Evolutionary conservation across 2,888 invertebrate genomes (phyloP).

Genomic region (Polydrusus cervinus): DNA sequence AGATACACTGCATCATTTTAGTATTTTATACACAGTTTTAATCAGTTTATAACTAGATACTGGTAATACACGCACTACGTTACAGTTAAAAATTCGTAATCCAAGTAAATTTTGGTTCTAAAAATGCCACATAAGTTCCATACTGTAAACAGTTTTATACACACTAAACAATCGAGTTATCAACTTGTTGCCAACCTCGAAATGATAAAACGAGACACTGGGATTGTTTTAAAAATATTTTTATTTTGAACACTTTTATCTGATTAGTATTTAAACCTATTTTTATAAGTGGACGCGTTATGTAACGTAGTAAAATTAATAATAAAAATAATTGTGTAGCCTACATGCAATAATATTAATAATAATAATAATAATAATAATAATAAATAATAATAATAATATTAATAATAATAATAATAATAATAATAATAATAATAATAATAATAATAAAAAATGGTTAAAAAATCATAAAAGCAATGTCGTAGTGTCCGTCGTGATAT

Average conservation of each 20-base stretch:
- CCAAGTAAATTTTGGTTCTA: background rate
- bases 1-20: background rate
- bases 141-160: background rate
- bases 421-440: no score
- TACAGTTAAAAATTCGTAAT: background rate
- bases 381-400: no score
- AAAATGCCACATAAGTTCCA: background rate
- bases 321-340: background rate
- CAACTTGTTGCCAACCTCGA: conserved; percentile 16
- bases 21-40: background rate
- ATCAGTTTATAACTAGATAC: background rate
- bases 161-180: conserved; percentile 12
- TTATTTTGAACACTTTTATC: conserved; percentile 11
- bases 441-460: no score
- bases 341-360: no score
- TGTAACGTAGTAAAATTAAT: conserved; percentile 3
- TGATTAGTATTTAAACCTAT: conserved; percentile 15
- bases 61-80: background rate
- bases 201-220: conserved; percentile 24
- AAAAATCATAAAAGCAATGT: no score
- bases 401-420: no score
- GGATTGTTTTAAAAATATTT: conserved; percentile 13
- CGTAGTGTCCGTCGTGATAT: no score
- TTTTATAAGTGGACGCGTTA: conserved; percentile 25
- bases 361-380: no score